Percentiles rank a stretch among this genome's conserved stretches.
These are phyloP conservation scores for Julus scanicus DNA, from an alignment of 2,888 invertebrate species.

Conservation along the genomic window DNA sequence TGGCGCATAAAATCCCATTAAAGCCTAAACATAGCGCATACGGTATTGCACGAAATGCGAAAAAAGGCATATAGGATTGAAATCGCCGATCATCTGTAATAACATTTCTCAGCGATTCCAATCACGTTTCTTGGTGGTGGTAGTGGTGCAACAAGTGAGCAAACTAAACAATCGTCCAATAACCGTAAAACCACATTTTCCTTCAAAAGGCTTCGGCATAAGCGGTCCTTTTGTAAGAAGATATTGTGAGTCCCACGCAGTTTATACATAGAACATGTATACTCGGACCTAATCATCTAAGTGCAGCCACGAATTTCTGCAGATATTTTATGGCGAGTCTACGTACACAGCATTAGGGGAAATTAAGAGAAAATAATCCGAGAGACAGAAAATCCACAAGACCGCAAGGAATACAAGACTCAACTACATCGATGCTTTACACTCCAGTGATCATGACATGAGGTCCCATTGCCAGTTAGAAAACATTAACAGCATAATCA, in stretches of 20 bases:
- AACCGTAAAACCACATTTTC: slow-evolving; percentile 12
- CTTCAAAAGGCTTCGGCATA: slow-evolving; percentile 18
- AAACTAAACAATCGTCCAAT: not conserved
- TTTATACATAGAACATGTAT: not conserved
- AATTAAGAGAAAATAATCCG: slow-evolving; percentile 3
- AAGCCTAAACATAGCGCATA: not conserved
- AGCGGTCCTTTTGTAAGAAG: not conserved
- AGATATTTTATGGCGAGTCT: slow-evolving; percentile 30
- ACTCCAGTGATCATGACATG: not conserved
- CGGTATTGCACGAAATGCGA: not conserved
- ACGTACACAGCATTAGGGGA: not conserved
- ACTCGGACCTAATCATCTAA: slow-evolving; percentile 20
- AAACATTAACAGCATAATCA: not conserved
- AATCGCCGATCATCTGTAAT: not conserved
- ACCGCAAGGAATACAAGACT: not conserved
- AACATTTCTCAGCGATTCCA: slow-evolving; percentile 5
- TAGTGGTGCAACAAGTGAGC: not conserved
- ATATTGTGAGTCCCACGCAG: not conserved
- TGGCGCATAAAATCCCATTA: not conserved
- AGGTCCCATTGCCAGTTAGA: not conserved
- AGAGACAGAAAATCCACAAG: not conserved
- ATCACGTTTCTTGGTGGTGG: not conserved
- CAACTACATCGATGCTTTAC: not conserved
- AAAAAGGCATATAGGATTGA: not conserved
- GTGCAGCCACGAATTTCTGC: not conserved